phyloP scores from a whole-genome alignment of 2,797 vertebrate genomes.

The Mycteria americana region DNA sequence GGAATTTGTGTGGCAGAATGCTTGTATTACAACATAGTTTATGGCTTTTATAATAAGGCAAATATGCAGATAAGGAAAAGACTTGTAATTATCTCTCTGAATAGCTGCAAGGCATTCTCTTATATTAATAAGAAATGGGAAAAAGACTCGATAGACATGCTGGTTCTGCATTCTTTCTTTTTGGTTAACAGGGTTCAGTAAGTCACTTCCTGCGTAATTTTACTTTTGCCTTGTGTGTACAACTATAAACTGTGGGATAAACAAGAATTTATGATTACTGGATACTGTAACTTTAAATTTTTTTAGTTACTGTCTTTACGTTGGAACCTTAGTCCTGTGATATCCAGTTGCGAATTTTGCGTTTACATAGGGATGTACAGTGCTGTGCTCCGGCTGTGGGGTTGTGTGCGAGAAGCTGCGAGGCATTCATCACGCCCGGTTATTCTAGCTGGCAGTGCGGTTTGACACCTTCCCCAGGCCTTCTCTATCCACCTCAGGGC shows the following conservation, averaged over 20 bases:
- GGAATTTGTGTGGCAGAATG: conserved; percentile 53
- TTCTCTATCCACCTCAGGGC: background rate
- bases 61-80: conserved; percentile 55
- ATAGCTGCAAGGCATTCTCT: conserved; percentile 49
- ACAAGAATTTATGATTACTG: background rate
- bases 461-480: background rate
- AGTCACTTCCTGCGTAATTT: background rate
- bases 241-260: background rate
- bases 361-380: too few species aligned
- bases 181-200: background rate
- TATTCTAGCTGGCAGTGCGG: background rate
- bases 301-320: background rate
- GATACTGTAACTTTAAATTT: background rate
- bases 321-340: background rate
- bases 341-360: background rate
- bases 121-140: conserved; percentile 53
- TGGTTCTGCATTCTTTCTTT: conserved; percentile 33
- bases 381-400: too few species aligned
- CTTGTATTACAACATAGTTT: conserved; percentile 58
- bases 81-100: conserved; percentile 45
- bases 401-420: background rate
- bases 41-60: conserved; percentile 64
- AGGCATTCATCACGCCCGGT: too few species aligned
- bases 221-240: background rate
- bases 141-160: background rate